Evolutionary conservation across 92 coral and sea anemone genomes (phyloP).

Genomic region (Paragorgia papillata): DNA sequence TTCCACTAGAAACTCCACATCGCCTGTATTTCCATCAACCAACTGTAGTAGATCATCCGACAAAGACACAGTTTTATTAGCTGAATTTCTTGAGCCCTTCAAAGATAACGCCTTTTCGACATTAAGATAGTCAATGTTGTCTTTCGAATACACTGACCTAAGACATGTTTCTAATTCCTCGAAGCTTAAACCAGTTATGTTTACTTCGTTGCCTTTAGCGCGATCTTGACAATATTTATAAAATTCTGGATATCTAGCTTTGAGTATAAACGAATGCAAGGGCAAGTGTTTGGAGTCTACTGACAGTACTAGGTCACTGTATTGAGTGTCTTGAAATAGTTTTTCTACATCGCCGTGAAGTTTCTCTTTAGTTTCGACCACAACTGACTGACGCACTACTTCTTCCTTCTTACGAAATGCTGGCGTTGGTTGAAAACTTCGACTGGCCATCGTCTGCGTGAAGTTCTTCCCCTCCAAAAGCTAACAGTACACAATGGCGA

Average conservation of each 20-base stretch:
- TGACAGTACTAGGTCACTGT: slow-evolving; percentile 2
- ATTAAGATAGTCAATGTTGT: neutral
- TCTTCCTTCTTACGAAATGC: slow-evolving; percentile 37
- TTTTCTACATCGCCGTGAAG: slow-evolving; percentile 15
- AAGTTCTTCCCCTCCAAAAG: too few species aligned
- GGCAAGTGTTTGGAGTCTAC: slow-evolving; percentile 17
- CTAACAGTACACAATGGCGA: too few species aligned
- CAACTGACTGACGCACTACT: slow-evolving; percentile 14
- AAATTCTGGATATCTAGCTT: slow-evolving; percentile 31
- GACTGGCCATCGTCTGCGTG: slow-evolving; percentile 53
- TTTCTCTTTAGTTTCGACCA: slow-evolving; percentile 17
- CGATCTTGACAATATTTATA: neutral
- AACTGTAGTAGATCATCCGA: slow-evolving; percentile 25
- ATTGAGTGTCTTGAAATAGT: slow-evolving; percentile 13
- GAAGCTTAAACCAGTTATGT: neutral
- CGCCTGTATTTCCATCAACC: slow-evolving; percentile 14
- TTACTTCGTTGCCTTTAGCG: slow-evolving; percentile 4
- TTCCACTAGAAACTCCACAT: slow-evolving; percentile 18
- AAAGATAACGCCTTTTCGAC: slow-evolving; percentile 18
- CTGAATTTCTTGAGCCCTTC: neutral
- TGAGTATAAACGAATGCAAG: slow-evolving; percentile 33
- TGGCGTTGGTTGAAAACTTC: slow-evolving; percentile 56
- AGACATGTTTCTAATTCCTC: slow-evolving; percentile 13
- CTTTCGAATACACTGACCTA: slow-evolving; percentile 21
- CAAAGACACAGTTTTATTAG: neutral